Conservation (phyloP, 1,140 invertebrate genomes). For the Zaprionus nigranus region DNA sequence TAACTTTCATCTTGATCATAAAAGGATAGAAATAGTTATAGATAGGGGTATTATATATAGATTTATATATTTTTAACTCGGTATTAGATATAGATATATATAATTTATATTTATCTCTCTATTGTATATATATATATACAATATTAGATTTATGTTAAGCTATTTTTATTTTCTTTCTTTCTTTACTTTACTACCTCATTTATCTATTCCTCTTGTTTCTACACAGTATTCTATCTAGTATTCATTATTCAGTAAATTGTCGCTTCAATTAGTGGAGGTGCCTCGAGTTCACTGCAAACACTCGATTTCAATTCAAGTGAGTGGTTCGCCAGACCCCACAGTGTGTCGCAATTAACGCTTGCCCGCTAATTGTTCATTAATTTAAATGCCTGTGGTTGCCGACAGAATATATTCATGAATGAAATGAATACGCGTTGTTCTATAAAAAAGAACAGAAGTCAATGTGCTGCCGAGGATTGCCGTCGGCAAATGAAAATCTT, state of each 20-base stretch:
- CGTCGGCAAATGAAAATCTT: constrained; percentile 46
- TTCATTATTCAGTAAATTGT: constrained; percentile 48
- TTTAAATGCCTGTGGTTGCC: constrained; percentile 29
- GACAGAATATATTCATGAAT: constrained; percentile 48
- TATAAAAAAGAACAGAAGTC: neutral
- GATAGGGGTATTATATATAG: neutral
- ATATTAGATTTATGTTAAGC: neutral
- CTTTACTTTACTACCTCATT: no score
- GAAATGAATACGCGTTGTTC: neutral
- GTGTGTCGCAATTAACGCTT: constrained; percentile 55
- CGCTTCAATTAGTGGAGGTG: constrained; percentile 47
- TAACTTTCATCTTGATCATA: neutral
- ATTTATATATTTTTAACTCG: neutral
- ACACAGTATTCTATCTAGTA: neutral
- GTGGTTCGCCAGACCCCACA: constrained; percentile 40
- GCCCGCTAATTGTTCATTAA: constrained; percentile 68
- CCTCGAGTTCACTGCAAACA: constrained; percentile 24
- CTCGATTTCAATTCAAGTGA: constrained; percentile 29
- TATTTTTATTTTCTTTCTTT: neutral
- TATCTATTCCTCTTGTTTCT: neutral
- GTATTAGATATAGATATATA: no score
- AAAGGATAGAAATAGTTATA: neutral
- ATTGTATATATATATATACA: no score
- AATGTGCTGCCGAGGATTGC: constrained; percentile 28
- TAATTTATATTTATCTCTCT: no score